These are phyloP conservation scores for Abscondita cerata DNA, from an alignment of 2,888 invertebrate species.

Conservation along the genomic window DNA sequence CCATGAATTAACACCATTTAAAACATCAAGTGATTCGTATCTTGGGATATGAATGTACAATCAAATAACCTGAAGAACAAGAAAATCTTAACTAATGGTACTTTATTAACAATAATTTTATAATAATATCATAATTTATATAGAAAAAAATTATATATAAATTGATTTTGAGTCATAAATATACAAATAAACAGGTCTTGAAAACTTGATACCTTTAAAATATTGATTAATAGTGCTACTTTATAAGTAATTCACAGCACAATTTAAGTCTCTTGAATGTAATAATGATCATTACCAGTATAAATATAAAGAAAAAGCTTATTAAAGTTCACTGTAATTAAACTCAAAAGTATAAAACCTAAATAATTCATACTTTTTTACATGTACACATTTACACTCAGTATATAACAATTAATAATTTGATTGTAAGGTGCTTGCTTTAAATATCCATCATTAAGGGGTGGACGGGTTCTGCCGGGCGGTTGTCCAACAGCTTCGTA, in stretches of 20 bases:
- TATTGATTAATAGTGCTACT: not conserved
- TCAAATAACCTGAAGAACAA: no score
- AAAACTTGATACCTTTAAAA: not conserved
- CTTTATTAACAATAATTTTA: slow-evolving; percentile 10
- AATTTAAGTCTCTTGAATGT: slow-evolving; percentile 20
- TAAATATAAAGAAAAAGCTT: not conserved
- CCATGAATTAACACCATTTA: no score
- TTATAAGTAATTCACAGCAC: slow-evolving; percentile 26
- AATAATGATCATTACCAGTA: not conserved
- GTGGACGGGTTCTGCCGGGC: slow-evolving; percentile 16
- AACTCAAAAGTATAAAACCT: no score
- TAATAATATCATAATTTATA: not conserved
- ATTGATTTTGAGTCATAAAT: not conserved
- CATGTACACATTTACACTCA: not conserved
- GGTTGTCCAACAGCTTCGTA: slow-evolving; percentile 31
- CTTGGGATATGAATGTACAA: no score
- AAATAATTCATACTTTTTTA: not conserved
- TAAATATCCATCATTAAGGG: slow-evolving; percentile 17
- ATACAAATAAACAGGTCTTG: not conserved
- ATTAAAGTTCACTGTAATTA: no score
- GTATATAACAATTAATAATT: slow-evolving; percentile 20
- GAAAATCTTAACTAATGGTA: no score
- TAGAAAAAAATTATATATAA: not conserved
- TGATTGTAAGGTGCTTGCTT: slow-evolving; percentile 33
- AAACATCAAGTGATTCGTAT: no score